A percentile compares a stretch with the other conserved stretches of the same genome.
Conservation (phyloP, 1,140 invertebrate genomes). For the Caenorhabditis inopinata region DNA sequence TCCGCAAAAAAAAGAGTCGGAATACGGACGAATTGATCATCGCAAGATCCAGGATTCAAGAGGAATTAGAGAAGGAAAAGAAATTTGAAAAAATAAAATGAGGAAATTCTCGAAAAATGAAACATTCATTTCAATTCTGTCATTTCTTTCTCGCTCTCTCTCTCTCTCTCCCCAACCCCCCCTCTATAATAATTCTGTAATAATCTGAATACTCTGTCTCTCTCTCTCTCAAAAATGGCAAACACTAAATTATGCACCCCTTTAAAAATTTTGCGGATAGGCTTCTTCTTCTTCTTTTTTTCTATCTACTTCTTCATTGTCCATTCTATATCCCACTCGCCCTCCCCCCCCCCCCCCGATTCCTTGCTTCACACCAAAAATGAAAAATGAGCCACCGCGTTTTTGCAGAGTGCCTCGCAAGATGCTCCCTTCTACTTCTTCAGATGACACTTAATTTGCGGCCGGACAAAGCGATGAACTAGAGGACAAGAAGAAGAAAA, state of each 20-base stretch:
- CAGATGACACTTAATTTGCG: slow-evolving; percentile 20
- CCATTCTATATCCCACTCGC: too few species aligned
- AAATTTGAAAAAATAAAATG: too few species aligned
- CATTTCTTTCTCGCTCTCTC: too few species aligned
- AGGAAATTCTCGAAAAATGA: too few species aligned
- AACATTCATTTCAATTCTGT: too few species aligned
- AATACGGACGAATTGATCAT: too few species aligned
- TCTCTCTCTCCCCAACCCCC: too few species aligned
- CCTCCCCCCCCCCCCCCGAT: neutral
- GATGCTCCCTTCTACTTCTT: neutral
- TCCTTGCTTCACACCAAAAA: slow-evolving; percentile 13
- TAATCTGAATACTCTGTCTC: too few species aligned
- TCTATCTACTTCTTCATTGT: neutral
- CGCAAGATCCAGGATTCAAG: too few species aligned
- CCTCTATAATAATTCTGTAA: too few species aligned
- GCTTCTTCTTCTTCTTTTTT: neutral
- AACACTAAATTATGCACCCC: slow-evolving; percentile 16
- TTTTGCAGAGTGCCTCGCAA: neutral
- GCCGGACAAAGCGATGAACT: neutral
- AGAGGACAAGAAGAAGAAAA: neutral
- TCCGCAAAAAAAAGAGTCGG: too few species aligned
- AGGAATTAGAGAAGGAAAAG: too few species aligned
- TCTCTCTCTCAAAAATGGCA: slow-evolving; percentile 1
- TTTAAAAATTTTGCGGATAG: neutral
- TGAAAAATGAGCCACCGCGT: slow-evolving; percentile 1